These are phyloP conservation scores for Chloroclysta siterata DNA, from an alignment of 2,888 invertebrate genomes.

Conservation along the genomic window DNA sequence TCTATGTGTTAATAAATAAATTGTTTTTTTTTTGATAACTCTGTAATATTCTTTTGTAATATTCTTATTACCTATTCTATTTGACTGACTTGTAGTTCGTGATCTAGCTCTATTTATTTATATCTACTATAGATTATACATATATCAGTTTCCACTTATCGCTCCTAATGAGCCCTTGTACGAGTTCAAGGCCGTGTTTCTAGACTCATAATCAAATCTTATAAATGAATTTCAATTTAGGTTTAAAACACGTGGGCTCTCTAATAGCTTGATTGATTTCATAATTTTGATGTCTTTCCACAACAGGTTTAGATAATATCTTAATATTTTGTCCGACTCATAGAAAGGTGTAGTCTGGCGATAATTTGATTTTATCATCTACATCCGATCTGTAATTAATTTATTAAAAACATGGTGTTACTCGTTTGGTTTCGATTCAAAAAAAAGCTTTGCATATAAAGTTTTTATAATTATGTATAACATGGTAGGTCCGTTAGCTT, in stretches of 20 bases:
- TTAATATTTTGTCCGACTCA: slow-evolving; percentile 30
- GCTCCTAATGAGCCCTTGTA: background rate
- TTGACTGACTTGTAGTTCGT: too few relatives aligned
- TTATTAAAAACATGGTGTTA: slow-evolving; percentile 14
- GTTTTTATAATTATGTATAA: slow-evolving; percentile 2
- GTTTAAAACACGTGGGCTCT: slow-evolving; percentile 33
- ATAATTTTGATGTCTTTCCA: slow-evolving; percentile 34
- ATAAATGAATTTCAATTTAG: slow-evolving; percentile 29
- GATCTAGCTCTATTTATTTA: too few relatives aligned
- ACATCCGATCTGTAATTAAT: slow-evolving; percentile 35
- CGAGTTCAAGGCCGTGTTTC: slow-evolving; percentile 19
- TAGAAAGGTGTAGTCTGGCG: slow-evolving; percentile 32
- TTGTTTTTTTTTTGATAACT: too few relatives aligned
- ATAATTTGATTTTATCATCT: slow-evolving; percentile 38
- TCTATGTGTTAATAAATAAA: too few relatives aligned
- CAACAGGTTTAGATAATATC: slow-evolving; percentile 37
- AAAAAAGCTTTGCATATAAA: slow-evolving; percentile 5
- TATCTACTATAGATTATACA: too few relatives aligned
- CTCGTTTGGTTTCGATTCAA: background rate
- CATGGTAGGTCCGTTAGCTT: background rate
- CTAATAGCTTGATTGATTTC: slow-evolving; percentile 37
- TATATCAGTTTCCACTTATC: too few relatives aligned
- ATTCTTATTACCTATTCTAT: too few relatives aligned
- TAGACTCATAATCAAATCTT: slow-evolving; percentile 19
- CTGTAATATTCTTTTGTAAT: too few relatives aligned